These are phyloP conservation scores for Nysson spinosus DNA, from an alignment of 2,888 invertebrate species.

Conservation along the genomic window DNA sequence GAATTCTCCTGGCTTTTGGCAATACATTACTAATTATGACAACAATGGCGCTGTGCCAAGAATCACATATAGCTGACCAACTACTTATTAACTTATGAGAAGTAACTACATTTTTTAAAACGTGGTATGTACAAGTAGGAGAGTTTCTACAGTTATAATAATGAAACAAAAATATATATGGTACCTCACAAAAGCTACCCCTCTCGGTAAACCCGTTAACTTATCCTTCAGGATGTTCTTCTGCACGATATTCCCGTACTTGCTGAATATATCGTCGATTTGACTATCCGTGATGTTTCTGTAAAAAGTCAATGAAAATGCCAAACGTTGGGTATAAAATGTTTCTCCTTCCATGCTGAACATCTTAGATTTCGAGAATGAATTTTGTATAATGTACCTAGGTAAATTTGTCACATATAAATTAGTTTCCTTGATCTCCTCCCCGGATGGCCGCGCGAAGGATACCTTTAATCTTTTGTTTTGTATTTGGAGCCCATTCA, in stretches of 20 bases:
- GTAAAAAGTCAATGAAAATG: conserved; percentile 41
- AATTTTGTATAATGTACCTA: conserved; percentile 79
- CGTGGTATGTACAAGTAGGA: too few species aligned
- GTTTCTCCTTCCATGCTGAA: conserved; percentile 1
- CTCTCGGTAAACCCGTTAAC: conserved; percentile 90
- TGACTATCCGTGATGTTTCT: conserved; percentile 89
- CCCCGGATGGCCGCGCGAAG: conserved; percentile 93
- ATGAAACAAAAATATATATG: too few species aligned
- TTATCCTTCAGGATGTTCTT: conserved; percentile 94
- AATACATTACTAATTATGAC: conserved; percentile 28
- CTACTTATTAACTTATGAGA: not conserved
- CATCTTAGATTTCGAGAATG: too few species aligned
- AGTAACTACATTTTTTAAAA: too few species aligned
- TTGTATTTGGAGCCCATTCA: conserved; percentile 93
- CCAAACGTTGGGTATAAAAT: not conserved
- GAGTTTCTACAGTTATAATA: too few species aligned
- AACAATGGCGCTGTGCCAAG: conserved; percentile 30
- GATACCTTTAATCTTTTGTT: conserved; percentile 97
- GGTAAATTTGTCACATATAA: conserved; percentile 96
- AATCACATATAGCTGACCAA: not conserved
- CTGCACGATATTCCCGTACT: conserved; percentile 94
- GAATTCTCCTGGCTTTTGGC: not conserved
- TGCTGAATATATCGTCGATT: conserved; percentile 90
- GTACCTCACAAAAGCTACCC: conserved; percentile 96
- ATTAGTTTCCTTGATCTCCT: conserved; percentile 95